Conservation (phyloP, 2,888 invertebrate genomes). For the Cataglyphis albicans region DNA sequence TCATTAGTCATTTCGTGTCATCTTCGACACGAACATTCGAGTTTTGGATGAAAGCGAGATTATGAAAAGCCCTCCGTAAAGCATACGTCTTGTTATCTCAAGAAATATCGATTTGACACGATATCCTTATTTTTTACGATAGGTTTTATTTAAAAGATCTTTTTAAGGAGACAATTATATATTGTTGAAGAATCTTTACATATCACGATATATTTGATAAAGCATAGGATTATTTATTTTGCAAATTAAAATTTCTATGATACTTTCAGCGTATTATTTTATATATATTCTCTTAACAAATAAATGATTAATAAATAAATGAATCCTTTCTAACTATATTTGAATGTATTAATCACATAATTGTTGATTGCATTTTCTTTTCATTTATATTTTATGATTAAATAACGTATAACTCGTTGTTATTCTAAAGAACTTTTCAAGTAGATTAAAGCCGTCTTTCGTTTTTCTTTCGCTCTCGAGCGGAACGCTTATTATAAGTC, state of each 20-base stretch:
- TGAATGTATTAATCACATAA: not conserved
- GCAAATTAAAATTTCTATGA: not conserved
- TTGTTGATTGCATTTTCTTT: not conserved
- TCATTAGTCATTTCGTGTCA: constrained; percentile 41
- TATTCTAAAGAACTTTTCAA: constrained; percentile 27
- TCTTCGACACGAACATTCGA: constrained; percentile 13
- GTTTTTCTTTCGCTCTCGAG: constrained; percentile 36
- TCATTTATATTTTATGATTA: constrained; percentile 16
- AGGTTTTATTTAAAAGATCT: not conserved
- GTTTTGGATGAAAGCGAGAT: constrained; percentile 43
- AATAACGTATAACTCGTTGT: constrained; percentile 22
- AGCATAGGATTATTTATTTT: not conserved
- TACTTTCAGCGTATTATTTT: not conserved
- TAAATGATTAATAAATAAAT: not conserved
- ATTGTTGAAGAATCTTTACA: not conserved
- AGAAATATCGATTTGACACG: constrained; percentile 22
- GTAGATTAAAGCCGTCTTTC: constrained; percentile 20
- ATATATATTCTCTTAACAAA: not conserved
- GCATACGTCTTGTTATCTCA: constrained; percentile 14
- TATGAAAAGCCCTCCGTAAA: not conserved
- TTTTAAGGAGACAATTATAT: not conserved
- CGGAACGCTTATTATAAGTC: constrained; percentile 54
- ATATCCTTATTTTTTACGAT: not conserved
- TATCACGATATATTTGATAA: not conserved
- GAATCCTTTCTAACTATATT: constrained; percentile 18